phyloP scores from a whole-genome alignment of 2,888 invertebrate species.

The Drosophila infuscata region DNA sequence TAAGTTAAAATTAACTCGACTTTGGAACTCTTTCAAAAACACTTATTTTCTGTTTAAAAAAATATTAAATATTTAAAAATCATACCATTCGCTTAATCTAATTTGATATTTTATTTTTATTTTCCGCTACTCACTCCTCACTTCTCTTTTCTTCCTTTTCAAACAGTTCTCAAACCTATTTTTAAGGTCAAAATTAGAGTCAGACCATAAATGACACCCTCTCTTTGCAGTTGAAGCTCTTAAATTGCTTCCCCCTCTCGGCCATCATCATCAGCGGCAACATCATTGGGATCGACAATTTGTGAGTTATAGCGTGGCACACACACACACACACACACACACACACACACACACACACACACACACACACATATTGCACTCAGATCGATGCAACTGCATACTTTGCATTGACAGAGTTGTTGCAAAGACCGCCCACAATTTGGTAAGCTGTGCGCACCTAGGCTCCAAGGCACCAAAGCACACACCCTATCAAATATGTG shows the following conservation, averaged over 20 bases:
- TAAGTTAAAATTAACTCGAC: neutral
- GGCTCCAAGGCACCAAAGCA: slow-evolving; percentile 16
- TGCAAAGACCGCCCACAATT: slow-evolving; percentile 28
- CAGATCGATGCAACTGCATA: slow-evolving; percentile 52
- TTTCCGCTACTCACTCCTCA: neutral
- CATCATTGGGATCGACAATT: slow-evolving; percentile 44
- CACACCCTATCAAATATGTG: slow-evolving; percentile 17
- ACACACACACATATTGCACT: slow-evolving; percentile 14
- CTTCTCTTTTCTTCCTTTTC: neutral
- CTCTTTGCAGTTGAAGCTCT: slow-evolving; percentile 2
- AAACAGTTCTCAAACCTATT: neutral
- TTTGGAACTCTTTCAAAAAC: neutral
- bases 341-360: slow-evolving; percentile 1
- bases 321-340: neutral
- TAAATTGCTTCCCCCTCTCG: slow-evolving; percentile 20
- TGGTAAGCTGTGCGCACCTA: slow-evolving; percentile 28
- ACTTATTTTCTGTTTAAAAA: neutral
- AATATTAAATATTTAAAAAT: neutral
- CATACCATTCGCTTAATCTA: neutral
- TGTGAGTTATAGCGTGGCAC: slow-evolving; percentile 26
- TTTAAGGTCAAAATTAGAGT: too few species aligned
- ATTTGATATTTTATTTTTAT: neutral
- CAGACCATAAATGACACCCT: neutral
- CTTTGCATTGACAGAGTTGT: slow-evolving; percentile 21
- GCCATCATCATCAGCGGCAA: slow-evolving; percentile 13